A percentile compares a stretch with the other conserved stretches of the same genome.
Conservation (phyloP, 2,888 invertebrate species). For the Drosophila macrothrix region DNA sequence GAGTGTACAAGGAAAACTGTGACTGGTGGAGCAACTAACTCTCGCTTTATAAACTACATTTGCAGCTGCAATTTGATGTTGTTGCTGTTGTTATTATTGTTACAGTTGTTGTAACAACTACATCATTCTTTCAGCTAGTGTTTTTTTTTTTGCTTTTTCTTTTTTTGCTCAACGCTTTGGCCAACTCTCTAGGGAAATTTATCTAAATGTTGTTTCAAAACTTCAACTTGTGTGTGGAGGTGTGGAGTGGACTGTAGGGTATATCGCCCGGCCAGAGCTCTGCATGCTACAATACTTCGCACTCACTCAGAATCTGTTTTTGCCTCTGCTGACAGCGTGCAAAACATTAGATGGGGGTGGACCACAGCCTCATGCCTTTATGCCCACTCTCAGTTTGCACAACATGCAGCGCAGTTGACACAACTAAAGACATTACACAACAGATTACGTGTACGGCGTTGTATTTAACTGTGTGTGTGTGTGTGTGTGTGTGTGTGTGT, state of each 20-base stretch:
- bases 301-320: slow-evolving; percentile 76
- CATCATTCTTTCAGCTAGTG: slow-evolving; percentile 44
- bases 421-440: slow-evolving; percentile 84
- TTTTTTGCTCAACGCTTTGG: slow-evolving; percentile 24
- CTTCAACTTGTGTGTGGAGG: slow-evolving; percentile 61
- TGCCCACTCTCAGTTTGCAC: slow-evolving; percentile 15
- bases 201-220: slow-evolving; percentile 83
- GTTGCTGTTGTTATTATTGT: slow-evolving; percentile 14
- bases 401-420: slow-evolving; percentile 74
- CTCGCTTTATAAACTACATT: slow-evolving; percentile 16
- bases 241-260: neutral
- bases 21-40: slow-evolving; percentile 14
- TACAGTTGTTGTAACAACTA: slow-evolving; percentile 34
- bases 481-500: slow-evolving; percentile 14
- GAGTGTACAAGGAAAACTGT: neutral
- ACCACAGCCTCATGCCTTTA: neutral
- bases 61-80: slow-evolving; percentile 34
- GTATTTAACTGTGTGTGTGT: slow-evolving; percentile 34
- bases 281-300: slow-evolving; percentile 64
- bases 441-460: slow-evolving; percentile 75
- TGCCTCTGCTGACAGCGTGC: slow-evolving; percentile 36
- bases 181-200: slow-evolving; percentile 78
- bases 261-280: slow-evolving; percentile 4
- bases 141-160: neutral
- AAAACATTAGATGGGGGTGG: slow-evolving; percentile 24